Evolutionary conservation across 2,113 vertebrate species (phyloP).

Genomic region (Nerophis lumbriciformis): DNA sequence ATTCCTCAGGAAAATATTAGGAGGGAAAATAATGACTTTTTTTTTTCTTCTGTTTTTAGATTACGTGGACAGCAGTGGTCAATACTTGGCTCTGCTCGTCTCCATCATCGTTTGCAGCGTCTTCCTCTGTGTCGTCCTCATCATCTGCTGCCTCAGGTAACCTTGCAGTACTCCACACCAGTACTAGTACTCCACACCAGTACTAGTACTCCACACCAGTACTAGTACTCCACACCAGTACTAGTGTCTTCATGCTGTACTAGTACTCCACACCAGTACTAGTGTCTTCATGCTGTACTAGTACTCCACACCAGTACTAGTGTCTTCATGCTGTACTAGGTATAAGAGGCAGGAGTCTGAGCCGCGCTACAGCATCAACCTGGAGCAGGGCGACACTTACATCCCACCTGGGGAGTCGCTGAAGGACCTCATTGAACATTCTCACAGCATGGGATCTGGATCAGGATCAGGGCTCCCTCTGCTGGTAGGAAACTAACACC

Average conservation of each 20-base stretch:
- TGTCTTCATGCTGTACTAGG: constrained; percentile 55
- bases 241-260: too few species aligned
- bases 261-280: too few species aligned
- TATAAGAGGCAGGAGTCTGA: constrained; percentile 84
- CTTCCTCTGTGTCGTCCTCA: constrained; percentile 78
- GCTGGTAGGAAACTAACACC: constrained; percentile 78
- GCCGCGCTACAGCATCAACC: constrained; percentile 85
- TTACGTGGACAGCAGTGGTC: constrained; percentile 80
- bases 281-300: too few species aligned
- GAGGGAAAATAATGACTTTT: constrained; percentile 4
- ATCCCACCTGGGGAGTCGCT: constrained; percentile 91
- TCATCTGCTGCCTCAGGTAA: constrained; percentile 92
- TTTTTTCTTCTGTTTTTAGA: constrained; percentile 60
- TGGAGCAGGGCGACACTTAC: constrained; percentile 90
- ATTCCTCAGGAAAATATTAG: constrained; percentile 31
- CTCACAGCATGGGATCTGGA: constrained; percentile 91
- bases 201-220: too few species aligned
- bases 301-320: neutral
- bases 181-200: too few species aligned
- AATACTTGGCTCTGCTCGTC: constrained; percentile 85
- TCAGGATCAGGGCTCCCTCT: constrained; percentile 98
- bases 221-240: too few species aligned
- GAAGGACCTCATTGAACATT: constrained; percentile 92
- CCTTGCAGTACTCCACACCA: neutral
- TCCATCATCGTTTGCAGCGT: constrained; percentile 83